Conservation (phyloP, 1,140 invertebrate genomes). For the Gyrodactylus salaris region DNA sequence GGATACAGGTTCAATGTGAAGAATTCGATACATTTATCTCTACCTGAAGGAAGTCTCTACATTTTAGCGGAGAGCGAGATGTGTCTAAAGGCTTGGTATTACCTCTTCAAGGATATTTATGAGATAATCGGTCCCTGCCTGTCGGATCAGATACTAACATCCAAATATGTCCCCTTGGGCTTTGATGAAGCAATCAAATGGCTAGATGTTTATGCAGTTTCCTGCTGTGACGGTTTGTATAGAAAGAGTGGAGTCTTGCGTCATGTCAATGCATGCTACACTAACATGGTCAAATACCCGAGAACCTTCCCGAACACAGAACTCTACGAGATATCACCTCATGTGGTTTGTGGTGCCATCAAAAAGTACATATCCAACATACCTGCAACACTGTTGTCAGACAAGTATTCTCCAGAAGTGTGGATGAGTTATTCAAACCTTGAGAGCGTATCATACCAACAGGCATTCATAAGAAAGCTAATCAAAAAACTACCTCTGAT, state of each 20-base stretch:
- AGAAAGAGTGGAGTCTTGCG: neutral
- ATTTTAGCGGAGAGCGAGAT: neutral
- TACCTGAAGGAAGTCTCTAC: neutral
- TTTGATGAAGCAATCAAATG: neutral
- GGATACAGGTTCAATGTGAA: neutral
- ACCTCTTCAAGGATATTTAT: neutral
- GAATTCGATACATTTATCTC: neutral
- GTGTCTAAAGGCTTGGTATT: neutral
- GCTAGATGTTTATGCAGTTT: neutral
- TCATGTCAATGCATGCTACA: neutral
- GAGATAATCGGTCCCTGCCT: neutral
- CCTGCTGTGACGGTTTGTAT: neutral
- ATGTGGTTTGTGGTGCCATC: neutral
- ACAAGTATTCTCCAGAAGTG: neutral
- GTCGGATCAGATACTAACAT: neutral
- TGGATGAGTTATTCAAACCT: neutral
- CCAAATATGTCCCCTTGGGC: neutral
- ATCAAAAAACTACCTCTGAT: neutral
- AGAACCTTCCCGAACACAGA: neutral
- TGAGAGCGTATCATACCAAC: neutral
- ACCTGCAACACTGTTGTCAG: neutral
- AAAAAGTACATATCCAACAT: neutral
- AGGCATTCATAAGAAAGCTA: neutral
- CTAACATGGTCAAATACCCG: neutral
- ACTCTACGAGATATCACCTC: neutral